A percentile compares a stretch with the other conserved stretches of the same genome.
Conservation (phyloP, 2,113 vertebrate genomes). For the Falco punctatus region DNA sequence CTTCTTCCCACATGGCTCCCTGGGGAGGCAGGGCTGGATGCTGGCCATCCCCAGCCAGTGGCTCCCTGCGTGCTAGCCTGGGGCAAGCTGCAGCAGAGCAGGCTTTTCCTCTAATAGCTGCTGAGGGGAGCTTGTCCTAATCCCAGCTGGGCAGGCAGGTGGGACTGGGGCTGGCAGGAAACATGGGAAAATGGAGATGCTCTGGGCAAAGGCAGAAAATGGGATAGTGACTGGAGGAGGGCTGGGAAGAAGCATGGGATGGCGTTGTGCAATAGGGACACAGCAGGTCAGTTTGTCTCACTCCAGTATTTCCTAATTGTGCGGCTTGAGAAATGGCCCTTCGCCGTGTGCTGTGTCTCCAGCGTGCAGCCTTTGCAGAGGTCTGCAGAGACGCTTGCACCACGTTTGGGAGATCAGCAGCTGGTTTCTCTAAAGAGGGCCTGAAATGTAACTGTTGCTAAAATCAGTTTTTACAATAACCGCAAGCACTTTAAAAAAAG, state of each 20-base stretch:
- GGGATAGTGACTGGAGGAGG: neutral
- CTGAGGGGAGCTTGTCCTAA: neutral
- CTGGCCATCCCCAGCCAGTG: neutral
- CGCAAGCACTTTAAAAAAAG: neutral
- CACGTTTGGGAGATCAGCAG: neutral
- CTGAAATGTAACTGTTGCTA: slow-evolving; percentile 33
- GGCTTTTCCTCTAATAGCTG: neutral
- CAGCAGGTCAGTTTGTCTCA: neutral
- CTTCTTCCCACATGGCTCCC: slow-evolving; percentile 6
- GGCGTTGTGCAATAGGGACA: neutral
- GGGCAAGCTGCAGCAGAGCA: neutral
- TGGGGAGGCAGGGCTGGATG: neutral
- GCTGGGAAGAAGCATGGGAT: neutral
- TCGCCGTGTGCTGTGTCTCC: rapidly evolving
- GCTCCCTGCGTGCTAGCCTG: neutral
- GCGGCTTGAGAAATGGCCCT: neutral
- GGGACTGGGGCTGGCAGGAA: neutral
- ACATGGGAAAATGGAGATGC: neutral
- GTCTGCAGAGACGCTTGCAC: neutral
- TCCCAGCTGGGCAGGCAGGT: neutral
- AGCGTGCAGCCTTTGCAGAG: neutral
- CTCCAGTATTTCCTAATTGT: neutral
- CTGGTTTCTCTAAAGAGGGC: slow-evolving; percentile 22
- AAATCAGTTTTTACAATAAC: slow-evolving; percentile 43
- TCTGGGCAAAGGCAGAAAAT: neutral